phyloP scores from a whole-genome alignment of 2,113 vertebrate species.

The Tricholaema leucomelas region DNA sequence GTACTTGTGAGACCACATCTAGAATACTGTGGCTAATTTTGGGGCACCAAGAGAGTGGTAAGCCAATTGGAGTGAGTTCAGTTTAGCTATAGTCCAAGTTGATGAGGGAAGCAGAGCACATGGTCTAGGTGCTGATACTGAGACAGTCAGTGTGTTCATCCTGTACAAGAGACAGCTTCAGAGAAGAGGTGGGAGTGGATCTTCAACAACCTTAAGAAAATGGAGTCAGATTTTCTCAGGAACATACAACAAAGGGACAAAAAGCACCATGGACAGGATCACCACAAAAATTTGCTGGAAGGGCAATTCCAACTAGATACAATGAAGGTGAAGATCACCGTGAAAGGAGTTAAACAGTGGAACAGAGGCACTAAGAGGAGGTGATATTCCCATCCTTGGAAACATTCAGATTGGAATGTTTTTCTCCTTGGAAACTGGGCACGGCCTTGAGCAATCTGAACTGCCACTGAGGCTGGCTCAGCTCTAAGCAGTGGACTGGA shows the following conservation, averaged over 20 bases:
- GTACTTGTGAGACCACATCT: background rate
- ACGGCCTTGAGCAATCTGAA: background rate
- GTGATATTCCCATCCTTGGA: background rate
- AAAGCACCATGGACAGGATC: background rate
- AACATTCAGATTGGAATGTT: background rate
- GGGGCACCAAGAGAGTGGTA: background rate
- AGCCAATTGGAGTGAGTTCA: background rate
- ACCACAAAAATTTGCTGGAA: background rate
- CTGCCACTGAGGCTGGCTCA: background rate
- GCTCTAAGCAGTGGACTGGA: background rate
- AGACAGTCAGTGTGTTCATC: background rate
- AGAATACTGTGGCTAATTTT: background rate
- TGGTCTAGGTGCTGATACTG: background rate
- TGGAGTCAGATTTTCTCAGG: background rate
- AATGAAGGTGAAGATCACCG: background rate
- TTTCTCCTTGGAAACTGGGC: background rate
- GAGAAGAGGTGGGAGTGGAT: too few species aligned
- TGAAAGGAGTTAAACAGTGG: background rate
- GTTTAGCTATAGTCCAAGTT: background rate
- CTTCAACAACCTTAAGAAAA: background rate
- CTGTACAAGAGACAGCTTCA: background rate
- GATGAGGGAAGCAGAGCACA: background rate
- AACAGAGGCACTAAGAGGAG: background rate
- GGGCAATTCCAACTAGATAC: background rate
- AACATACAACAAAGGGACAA: background rate